Conservation (phyloP, 2,888 invertebrate genomes). For the Arrhopalites spinosus region DNA sequence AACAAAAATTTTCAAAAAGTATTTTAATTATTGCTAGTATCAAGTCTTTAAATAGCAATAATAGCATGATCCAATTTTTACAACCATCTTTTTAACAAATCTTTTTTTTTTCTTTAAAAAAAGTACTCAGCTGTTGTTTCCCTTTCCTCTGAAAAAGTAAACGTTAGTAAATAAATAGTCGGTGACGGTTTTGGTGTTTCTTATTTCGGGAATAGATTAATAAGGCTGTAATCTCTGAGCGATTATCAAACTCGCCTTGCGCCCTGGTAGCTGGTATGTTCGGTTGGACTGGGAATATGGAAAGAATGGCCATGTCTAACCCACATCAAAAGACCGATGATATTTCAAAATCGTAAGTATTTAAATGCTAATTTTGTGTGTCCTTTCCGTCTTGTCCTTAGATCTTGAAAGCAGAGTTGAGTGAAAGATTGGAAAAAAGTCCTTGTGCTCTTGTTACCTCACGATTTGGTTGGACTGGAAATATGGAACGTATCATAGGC, state of each 20-base stretch:
- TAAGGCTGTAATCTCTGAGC: constrained; percentile 83
- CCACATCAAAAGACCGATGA: constrained; percentile 96
- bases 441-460: constrained; percentile 68
- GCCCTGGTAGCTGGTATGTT: constrained; percentile 95
- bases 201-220: constrained; percentile 66
- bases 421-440: constrained; percentile 65
- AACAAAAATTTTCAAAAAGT: too few species aligned
- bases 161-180: too few species aligned
- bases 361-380: background rate
- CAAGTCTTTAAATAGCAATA: too few species aligned
- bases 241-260: constrained; percentile 89
- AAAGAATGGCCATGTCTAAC: constrained; percentile 90
- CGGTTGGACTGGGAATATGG: constrained; percentile 99
- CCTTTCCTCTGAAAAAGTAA: too few species aligned
- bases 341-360: constrained; percentile 73
- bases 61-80: too few species aligned
- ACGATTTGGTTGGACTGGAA: constrained; percentile 68
- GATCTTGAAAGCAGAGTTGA: constrained; percentile 66
- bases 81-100: too few species aligned
- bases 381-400: constrained; percentile 41
- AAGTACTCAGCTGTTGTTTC: too few species aligned
- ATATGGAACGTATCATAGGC: constrained; percentile 68
- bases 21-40: too few species aligned
- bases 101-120: too few species aligned
- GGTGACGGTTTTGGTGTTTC: too few species aligned